Evolutionary conservation across 2,888 invertebrate species (phyloP).

Genomic region (Galerucella pusilla): DNA sequence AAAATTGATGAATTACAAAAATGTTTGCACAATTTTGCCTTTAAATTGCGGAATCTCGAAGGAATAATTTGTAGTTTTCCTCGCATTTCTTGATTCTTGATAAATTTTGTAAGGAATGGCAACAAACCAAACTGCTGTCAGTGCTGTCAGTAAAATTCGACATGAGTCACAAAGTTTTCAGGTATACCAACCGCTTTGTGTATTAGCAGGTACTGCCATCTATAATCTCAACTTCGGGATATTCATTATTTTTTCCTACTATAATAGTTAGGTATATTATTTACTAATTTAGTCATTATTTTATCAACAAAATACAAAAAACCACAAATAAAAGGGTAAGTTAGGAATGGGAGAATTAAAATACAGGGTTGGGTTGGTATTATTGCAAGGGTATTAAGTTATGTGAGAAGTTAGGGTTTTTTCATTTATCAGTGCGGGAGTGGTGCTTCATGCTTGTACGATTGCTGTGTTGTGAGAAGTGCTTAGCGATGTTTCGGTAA

Average conservation of each 20-base stretch:
- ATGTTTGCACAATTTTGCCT: not conserved
- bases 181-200: not conserved
- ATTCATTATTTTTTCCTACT: not conserved
- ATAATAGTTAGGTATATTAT: too few relatives aligned
- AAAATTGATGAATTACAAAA: too few relatives aligned
- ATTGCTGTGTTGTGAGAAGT: slow-evolving; percentile 36
- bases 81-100: not conserved
- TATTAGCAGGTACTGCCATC: not conserved
- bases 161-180: not conserved
- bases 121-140: not conserved
- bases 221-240: not conserved
- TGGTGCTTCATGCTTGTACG: slow-evolving; percentile 54
- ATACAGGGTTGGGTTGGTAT: slow-evolving; percentile 11
- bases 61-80: not conserved
- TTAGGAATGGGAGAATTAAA: not conserved
- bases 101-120: not conserved
- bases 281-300: too few relatives aligned
- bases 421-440: slow-evolving; percentile 57
- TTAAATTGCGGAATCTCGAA: not conserved
- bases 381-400: slow-evolving; percentile 3
- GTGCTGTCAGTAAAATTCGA: not conserved
- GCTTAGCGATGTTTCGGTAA: slow-evolving; percentile 47
- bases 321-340: too few relatives aligned
- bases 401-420: slow-evolving; percentile 47
- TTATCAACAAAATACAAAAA: too few relatives aligned